Conservation (phyloP, 2,888 invertebrate genomes). For the Eristalis arbustorum region DNA sequence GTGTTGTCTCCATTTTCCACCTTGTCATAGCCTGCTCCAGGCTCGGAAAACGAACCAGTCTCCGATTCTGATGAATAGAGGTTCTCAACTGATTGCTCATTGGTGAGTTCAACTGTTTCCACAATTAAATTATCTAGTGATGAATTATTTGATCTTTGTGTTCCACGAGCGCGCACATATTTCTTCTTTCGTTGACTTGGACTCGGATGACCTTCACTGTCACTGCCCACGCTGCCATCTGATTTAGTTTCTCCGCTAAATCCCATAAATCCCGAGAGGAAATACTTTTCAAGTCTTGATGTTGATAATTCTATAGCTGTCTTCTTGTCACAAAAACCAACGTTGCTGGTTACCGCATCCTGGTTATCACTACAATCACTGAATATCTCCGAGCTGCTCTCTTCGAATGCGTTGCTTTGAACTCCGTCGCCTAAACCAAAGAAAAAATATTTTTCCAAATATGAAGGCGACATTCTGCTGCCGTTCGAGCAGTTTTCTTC, state of each 20-base stretch:
- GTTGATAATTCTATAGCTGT: slow-evolving; percentile 89
- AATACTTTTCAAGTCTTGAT: slow-evolving; percentile 93
- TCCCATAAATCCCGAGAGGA: slow-evolving; percentile 91
- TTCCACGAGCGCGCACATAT: slow-evolving; percentile 89
- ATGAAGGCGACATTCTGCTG: slow-evolving; percentile 88
- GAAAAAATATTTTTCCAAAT: slow-evolving; percentile 94
- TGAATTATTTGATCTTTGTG: slow-evolving; percentile 90
- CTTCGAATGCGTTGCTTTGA: slow-evolving; percentile 81
- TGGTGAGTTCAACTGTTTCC: slow-evolving; percentile 42
- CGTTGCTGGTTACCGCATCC: slow-evolving; percentile 83
- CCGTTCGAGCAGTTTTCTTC: not conserved
- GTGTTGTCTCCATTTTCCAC: not conserved
- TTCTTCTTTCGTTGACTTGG: slow-evolving; percentile 92
- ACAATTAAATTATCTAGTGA: slow-evolving; percentile 89
- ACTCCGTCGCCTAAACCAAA: slow-evolving; percentile 89
- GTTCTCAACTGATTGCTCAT: slow-evolving; percentile 80
- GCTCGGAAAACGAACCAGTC: slow-evolving; percentile 76
- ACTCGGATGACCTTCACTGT: slow-evolving; percentile 93
- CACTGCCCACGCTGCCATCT: slow-evolving; percentile 92
- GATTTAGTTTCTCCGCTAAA: slow-evolving; percentile 86
- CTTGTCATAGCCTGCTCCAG: slow-evolving; percentile 20
- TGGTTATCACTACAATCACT: slow-evolving; percentile 92
- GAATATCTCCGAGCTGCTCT: slow-evolving; percentile 88
- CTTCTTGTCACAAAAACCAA: slow-evolving; percentile 78
- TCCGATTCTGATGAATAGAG: slow-evolving; percentile 87